Conservation (phyloP, 2,888 invertebrate genomes). For the Buathra laborator region DNA sequence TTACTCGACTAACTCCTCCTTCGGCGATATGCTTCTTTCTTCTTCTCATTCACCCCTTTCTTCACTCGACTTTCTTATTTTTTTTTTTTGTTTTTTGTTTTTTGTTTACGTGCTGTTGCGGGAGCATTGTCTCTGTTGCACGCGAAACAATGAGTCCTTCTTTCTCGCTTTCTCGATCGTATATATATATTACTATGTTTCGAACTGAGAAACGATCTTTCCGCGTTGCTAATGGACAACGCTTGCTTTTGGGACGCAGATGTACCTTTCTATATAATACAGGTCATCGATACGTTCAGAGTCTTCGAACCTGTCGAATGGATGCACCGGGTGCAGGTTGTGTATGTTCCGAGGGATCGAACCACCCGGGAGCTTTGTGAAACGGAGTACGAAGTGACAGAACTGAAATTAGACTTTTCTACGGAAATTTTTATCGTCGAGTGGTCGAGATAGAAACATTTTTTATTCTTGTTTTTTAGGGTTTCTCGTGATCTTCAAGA, state of each 20-base stretch:
- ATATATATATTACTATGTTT: background rate
- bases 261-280: constrained; percentile 12
- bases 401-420: constrained; percentile 58
- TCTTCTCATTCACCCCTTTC: constrained; percentile 35
- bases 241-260: constrained; percentile 42
- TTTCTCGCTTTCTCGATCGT: background rate
- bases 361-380: background rate
- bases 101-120: constrained; percentile 4
- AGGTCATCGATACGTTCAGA: background rate
- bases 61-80: constrained; percentile 24
- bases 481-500: background rate
- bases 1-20: constrained; percentile 56
- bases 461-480: background rate
- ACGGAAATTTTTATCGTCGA: constrained; percentile 10
- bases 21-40: constrained; percentile 70
- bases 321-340: constrained; percentile 2
- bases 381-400: constrained; percentile 32
- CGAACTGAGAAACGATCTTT: constrained; percentile 7
- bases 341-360: background rate
- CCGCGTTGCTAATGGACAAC: constrained; percentile 12
- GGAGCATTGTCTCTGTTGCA: background rate
- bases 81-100: constrained; percentile 23
- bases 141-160: background rate
- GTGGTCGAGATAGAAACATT: constrained; percentile 1
- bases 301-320: background rate